Evolutionary conservation across 1,140 invertebrate species (phyloP), one percentile per base, ranked within the genome.

Genomic region (Monochamus saltuarius): DNA sequence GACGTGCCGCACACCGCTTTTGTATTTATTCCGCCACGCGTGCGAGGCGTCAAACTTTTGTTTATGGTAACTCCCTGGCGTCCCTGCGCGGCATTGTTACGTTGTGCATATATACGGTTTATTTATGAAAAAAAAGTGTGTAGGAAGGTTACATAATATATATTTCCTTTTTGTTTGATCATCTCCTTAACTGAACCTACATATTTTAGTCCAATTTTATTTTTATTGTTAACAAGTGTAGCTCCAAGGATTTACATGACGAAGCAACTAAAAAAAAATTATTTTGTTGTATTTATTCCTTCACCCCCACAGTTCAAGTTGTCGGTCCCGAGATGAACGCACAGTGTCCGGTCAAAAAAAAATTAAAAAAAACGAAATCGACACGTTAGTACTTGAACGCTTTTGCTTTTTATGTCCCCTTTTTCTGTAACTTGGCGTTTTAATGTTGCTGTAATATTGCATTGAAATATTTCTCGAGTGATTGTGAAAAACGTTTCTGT

Each of bases 41-140:
- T 16, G 51, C 10, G 11, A 29, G 22, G 38, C 40, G 2, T 40
- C 29, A 10, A n/a, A 14, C 36, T 35, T 16, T 19, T 36, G 13
- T 22, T 49, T 10, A 17, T 29, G 7, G n/a, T 49, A 22, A 13
- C n/a, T 10, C 17, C 29, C 14, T 13, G 13, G 34, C n/a, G 11
- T 10, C 51, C 37, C 16, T 13, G 16, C 2, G 51, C 17, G 29
- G 29, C n/a, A 13, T 53, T 53, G 51, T 53, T 53, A 39, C 40
- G 51, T 53, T 53, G 51, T 53, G 51, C 51, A 53, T 53, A 53
- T 53, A 17, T 53, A 53, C 40, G 36, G 22, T 29, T 51, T n/a
- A n/a, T n/a, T 51, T 40, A 40, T 16, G 29, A 40, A 53, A 39
- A 53, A 17, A 11, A 36, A 38, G 29, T 16, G 43, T 53, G 37